A percentile compares a stretch with the other conserved stretches of the same genome.
These are phyloP conservation scores for Aspidiotus rigidus DNA, from an alignment of 2,888 invertebrate species.

Conservation along the genomic window DNA sequence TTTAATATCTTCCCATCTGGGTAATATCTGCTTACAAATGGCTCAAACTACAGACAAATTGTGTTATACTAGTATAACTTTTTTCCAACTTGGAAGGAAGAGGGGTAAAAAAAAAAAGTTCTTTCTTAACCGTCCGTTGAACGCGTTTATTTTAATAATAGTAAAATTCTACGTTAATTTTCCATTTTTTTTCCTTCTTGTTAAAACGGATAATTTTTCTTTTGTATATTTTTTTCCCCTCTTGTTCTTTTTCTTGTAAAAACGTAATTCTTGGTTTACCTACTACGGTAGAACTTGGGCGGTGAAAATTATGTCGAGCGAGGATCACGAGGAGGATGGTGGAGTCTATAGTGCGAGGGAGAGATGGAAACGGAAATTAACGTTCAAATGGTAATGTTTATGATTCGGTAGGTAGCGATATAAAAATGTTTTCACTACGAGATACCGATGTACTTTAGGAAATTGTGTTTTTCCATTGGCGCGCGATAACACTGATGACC, in stretches of 20 bases:
- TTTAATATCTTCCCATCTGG: slow-evolving; percentile 34
- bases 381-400: no score
- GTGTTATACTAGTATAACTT: slow-evolving; percentile 27
- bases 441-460: no score
- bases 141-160: slow-evolving; percentile 28
- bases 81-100: not conserved
- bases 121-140: slow-evolving; percentile 27
- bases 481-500: no score
- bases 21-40: slow-evolving; percentile 34
- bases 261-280: no score
- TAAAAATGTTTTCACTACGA: no score
- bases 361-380: no score
- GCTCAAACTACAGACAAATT: slow-evolving; percentile 34
- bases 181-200: slow-evolving; percentile 3
- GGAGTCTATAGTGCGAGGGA: no score
- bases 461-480: no score
- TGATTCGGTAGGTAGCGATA: no score
- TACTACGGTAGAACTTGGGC: no score
- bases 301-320: no score
- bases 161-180: slow-evolving; percentile 29
- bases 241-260: not conserved
- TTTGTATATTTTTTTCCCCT: not conserved
- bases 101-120: slow-evolving; percentile 15
- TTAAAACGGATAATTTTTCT: not conserved
- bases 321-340: no score